Conservation (phyloP, 2,113 vertebrate species). For the Rhynchomys soricoides region DNA sequence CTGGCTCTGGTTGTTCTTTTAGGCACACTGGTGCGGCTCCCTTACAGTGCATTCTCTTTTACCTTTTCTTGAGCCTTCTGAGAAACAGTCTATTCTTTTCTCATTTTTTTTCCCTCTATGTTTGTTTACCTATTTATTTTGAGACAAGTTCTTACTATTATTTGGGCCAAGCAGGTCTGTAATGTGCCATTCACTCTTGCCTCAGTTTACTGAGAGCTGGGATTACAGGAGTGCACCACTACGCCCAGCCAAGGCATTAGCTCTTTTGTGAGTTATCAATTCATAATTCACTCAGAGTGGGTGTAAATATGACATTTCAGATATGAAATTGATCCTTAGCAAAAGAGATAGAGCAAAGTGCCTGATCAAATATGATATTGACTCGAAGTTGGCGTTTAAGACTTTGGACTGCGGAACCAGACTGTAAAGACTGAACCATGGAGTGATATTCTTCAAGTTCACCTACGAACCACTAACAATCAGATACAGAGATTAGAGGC, state of each 20-base stretch:
- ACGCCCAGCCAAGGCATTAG: neutral
- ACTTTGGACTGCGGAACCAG: constrained; percentile 31
- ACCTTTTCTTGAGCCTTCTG: neutral
- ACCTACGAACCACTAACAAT: constrained; percentile 6
- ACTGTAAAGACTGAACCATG: constrained; percentile 56
- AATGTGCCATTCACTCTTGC: neutral
- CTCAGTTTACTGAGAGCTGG: neutral
- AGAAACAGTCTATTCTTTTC: neutral
- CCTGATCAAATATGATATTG: neutral
- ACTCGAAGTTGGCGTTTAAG: constrained; percentile 19
- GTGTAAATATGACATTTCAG: constrained; percentile 6
- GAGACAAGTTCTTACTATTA: neutral
- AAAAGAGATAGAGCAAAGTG: constrained; percentile 43
- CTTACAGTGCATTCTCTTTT: neutral
- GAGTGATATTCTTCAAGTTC: constrained; percentile 44
- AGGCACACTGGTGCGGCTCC: neutral
- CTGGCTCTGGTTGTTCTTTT: neutral
- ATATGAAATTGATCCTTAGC: constrained; percentile 8
- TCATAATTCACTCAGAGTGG: neutral
- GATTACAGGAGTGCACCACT: neutral
- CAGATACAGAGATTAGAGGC: neutral
- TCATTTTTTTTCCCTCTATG: neutral
- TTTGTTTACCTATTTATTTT: neutral
- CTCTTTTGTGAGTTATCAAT: constrained; percentile 12
- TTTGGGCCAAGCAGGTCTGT: neutral